phyloP scores from a whole-genome alignment of 2,113 vertebrate species.

The Crotalus horridus region DNA sequence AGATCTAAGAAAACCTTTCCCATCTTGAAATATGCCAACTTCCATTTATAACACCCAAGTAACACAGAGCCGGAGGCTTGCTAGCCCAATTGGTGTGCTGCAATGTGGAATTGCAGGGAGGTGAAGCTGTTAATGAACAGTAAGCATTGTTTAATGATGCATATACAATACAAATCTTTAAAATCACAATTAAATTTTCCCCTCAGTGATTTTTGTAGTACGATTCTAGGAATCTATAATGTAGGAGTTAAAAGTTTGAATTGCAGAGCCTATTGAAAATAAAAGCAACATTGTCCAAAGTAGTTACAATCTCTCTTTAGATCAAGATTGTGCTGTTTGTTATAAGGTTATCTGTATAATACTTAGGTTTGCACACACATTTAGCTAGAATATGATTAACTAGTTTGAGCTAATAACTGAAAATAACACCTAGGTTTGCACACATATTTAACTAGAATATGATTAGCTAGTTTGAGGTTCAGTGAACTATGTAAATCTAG shows the following conservation, averaged over 20 bases:
- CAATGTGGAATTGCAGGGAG: not conserved
- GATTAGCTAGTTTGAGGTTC: not conserved
- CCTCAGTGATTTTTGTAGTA: not conserved
- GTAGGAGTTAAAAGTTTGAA: not conserved
- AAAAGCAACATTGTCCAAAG: not conserved
- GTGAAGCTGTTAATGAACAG: not conserved
- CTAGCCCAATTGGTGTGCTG: conserved; percentile 48
- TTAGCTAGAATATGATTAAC: not conserved
- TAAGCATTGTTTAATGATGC: not conserved
- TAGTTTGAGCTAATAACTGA: not conserved
- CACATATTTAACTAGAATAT: not conserved
- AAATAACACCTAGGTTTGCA: not conserved
- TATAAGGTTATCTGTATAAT: not conserved
- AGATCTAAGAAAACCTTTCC: conserved; percentile 51
- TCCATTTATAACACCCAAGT: conserved; percentile 61
- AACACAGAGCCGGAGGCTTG: conserved; percentile 55
- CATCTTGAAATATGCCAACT: conserved; percentile 61
- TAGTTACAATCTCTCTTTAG: not conserved
- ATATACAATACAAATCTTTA: not conserved
- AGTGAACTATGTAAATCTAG: not conserved
- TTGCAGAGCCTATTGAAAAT: not conserved
- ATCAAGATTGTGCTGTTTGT: not conserved
- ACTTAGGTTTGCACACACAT: not conserved
- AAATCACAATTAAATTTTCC: not conserved
- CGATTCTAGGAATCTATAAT: not conserved